phyloP scores from a whole-genome alignment of 2,888 invertebrate genomes.

The Brenthis daphne region DNA sequence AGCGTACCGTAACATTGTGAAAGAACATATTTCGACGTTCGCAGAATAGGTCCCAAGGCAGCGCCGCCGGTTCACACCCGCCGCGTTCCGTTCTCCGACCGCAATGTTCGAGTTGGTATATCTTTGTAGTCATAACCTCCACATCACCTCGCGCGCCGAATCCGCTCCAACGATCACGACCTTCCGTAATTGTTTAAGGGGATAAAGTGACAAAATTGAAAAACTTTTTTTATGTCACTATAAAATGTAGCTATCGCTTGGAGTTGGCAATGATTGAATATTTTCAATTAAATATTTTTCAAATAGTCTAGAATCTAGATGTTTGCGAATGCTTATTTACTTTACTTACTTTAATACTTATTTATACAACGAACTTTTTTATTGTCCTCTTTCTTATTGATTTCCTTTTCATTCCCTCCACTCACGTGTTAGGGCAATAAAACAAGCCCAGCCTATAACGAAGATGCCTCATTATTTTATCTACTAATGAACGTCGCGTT shows the following conservation, averaged over 20 bases:
- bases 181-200: constrained; percentile 43
- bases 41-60: constrained; percentile 55
- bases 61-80: constrained; percentile 55
- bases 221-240: neutral
- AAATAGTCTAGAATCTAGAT: too few species aligned
- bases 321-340: too few species aligned
- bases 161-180: constrained; percentile 53
- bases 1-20: constrained; percentile 16
- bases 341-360: too few species aligned
- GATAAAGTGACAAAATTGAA: constrained; percentile 18
- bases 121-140: constrained; percentile 72
- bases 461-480: too few species aligned
- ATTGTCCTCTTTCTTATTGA: too few species aligned
- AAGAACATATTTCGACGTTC: constrained; percentile 31
- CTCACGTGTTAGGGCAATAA: too few species aligned
- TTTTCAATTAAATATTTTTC: neutral
- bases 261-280: neutral
- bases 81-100: constrained; percentile 67
- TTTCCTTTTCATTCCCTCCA: too few species aligned
- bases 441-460: too few species aligned
- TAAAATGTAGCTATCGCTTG: neutral
- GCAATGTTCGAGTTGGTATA: constrained; percentile 61
- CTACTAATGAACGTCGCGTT: too few species aligned
- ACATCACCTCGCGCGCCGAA: constrained; percentile 61
- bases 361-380: too few species aligned